Conservation (phyloP, 2,888 invertebrate species). For the Acleris sparsana region DNA sequence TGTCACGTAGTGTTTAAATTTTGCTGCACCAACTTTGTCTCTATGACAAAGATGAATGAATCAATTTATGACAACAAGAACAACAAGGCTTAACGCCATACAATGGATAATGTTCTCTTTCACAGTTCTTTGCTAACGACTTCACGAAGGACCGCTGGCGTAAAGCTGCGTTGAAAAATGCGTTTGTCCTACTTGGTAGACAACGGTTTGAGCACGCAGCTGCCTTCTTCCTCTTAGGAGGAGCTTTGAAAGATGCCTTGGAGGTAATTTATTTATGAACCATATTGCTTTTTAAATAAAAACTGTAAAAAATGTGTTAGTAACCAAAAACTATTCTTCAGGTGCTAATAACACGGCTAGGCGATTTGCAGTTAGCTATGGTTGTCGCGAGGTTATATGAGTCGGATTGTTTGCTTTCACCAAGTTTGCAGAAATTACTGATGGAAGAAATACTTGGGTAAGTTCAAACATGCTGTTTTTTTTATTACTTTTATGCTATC, state of each 20-base stretch:
- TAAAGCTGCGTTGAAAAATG: slow-evolving; percentile 98
- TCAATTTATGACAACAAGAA: no score
- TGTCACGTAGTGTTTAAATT: no score
- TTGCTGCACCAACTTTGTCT: no score
- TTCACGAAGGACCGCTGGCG: slow-evolving; percentile 97
- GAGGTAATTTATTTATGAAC: slow-evolving; percentile 84
- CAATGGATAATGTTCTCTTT: neutral
- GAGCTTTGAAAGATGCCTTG: slow-evolving; percentile 96
- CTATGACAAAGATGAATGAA: no score
- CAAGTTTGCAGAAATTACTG: slow-evolving; percentile 88
- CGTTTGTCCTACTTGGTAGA: slow-evolving; percentile 96
- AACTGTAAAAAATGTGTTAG: neutral
- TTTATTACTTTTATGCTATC: no score
- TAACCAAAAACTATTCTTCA: slow-evolving; percentile 49
- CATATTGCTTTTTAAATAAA: neutral
- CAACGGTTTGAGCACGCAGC: slow-evolving; percentile 99
- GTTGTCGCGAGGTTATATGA: slow-evolving; percentile 96
- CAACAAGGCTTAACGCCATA: no score
- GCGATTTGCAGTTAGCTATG: slow-evolving; percentile 98
- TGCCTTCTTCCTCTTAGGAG: slow-evolving; percentile 98
- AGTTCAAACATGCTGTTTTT: slow-evolving; percentile 38
- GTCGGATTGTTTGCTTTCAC: slow-evolving; percentile 88
- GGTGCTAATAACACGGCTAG: slow-evolving; percentile 94
- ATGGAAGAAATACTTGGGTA: slow-evolving; percentile 91
- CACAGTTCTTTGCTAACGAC: slow-evolving; percentile 95